Percentiles rank a stretch among this genome's conserved stretches.
phyloP scores from a whole-genome alignment of 2,888 invertebrate genomes.

The Melinaea menophilus region DNA sequence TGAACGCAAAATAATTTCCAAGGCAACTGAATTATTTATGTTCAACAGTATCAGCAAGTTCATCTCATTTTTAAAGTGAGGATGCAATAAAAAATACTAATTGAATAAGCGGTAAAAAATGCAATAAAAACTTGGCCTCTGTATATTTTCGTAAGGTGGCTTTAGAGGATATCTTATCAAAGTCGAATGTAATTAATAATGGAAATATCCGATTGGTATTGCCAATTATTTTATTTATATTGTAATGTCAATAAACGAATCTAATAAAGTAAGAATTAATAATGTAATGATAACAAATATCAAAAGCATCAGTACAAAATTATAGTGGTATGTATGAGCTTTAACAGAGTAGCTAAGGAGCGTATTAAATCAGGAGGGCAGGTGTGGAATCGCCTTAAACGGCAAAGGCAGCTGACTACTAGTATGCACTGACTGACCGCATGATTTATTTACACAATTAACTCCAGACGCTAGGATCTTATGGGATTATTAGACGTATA shows the following conservation, averaged over 20 bases:
- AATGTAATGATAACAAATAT: neutral
- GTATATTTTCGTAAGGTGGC: neutral
- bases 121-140: neutral
- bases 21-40: neutral
- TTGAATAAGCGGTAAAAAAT: constrained; percentile 3
- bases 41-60: constrained; percentile 1
- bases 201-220: too few species aligned
- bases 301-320: neutral
- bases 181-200: too few species aligned
- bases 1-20: neutral
- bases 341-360: constrained; percentile 31
- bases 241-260: neutral
- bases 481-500: constrained; percentile 30
- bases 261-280: neutral
- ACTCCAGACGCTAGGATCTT: constrained; percentile 27
- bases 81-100: constrained; percentile 5
- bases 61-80: constrained; percentile 3
- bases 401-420: constrained; percentile 24
- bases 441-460: constrained; percentile 36
- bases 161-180: too few species aligned
- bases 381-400: constrained; percentile 31
- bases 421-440: constrained; percentile 24
- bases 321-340: constrained; percentile 9
- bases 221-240: neutral
- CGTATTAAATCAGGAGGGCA: constrained; percentile 31